phyloP scores from a whole-genome alignment of 2,888 invertebrate species.

The Gortyna flavago region DNA sequence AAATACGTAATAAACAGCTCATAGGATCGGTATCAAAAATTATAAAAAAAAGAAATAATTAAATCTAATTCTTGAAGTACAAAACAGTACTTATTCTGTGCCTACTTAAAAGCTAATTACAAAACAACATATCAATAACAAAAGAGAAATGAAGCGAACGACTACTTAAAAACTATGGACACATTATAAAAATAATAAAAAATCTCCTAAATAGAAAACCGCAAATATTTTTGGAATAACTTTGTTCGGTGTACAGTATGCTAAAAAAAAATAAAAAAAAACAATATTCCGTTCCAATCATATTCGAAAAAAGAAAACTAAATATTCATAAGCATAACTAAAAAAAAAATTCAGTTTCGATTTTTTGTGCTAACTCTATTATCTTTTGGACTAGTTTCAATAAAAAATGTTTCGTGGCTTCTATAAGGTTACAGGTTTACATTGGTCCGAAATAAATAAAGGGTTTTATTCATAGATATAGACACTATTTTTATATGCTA shows the following conservation, averaged over 20 bases:
- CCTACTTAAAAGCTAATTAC: constrained; percentile 62
- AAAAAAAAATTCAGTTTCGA: constrained; percentile 21
- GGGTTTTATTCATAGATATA: constrained; percentile 42
- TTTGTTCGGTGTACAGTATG: constrained; percentile 37
- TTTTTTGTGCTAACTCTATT: constrained; percentile 40
- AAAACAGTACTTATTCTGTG: constrained; percentile 47
- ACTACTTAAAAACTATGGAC: constrained; percentile 55
- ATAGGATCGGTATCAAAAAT: constrained; percentile 61
- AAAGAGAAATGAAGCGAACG: constrained; percentile 56
- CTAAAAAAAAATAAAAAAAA: constrained; percentile 20
- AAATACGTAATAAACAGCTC: constrained; percentile 57
- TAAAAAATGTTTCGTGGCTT: constrained; percentile 14
- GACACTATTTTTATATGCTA: constrained; percentile 43
- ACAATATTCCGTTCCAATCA: constrained; percentile 23
- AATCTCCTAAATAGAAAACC: constrained; percentile 49
- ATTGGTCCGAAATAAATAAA: constrained; percentile 62
- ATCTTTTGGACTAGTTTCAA: constrained; percentile 51
- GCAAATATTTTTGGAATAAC: constrained; percentile 20
- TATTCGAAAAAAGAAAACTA: constrained; percentile 14
- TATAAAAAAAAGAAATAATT: constrained; percentile 56
- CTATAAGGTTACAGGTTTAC: constrained; percentile 29
- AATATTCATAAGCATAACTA: not conserved
- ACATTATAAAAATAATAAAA: constrained; percentile 47
- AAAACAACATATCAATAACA: constrained; percentile 63
- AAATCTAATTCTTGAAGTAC: constrained; percentile 47